Percentiles rank a stretch among this genome's conserved stretches.
Conservation (phyloP, 2,888 invertebrate genomes). For the Acrocera orbiculus region DNA sequence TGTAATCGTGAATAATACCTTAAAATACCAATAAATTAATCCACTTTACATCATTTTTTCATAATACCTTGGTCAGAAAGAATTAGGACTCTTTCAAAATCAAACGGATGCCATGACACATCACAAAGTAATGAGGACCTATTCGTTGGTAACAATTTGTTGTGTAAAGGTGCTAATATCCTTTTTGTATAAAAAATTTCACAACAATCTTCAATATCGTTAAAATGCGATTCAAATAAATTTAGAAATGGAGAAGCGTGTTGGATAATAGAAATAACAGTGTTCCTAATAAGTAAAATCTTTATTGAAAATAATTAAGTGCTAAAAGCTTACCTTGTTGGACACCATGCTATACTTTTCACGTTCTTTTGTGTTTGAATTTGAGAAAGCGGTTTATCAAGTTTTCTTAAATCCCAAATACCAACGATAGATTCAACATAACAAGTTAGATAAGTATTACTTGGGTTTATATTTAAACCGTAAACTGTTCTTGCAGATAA, state of each 20-base stretch:
- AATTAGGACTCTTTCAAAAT: slow-evolving; percentile 33
- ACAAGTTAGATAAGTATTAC: slow-evolving; percentile 66
- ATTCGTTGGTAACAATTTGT: slow-evolving; percentile 11
- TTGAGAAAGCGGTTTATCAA: slow-evolving; percentile 66
- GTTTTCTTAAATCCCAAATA: slow-evolving; percentile 76
- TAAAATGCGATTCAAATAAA: slow-evolving; percentile 72
- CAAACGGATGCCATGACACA: slow-evolving; percentile 74
- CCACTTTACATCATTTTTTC: too few relatives aligned
- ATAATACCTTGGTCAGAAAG: slow-evolving; percentile 22
- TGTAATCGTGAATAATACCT: slow-evolving; percentile 24
- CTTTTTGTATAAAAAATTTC: slow-evolving; percentile 62
- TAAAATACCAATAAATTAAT: slow-evolving; percentile 4
- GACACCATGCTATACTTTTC: slow-evolving; percentile 71
- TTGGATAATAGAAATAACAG: slow-evolving; percentile 66
- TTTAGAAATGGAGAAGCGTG: slow-evolving; percentile 60
- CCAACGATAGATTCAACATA: slow-evolving; percentile 63
- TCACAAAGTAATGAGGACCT: slow-evolving; percentile 40
- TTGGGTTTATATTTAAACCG: slow-evolving; percentile 64
- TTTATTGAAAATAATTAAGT: not conserved
- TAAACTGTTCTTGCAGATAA: slow-evolving; percentile 64
- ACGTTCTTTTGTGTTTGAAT: slow-evolving; percentile 47
- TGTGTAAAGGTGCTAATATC: slow-evolving; percentile 33
- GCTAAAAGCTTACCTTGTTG: slow-evolving; percentile 41
- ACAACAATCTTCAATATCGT: slow-evolving; percentile 48
- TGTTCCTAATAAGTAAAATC: slow-evolving; percentile 1